Evolutionary conservation across 2,113 vertebrate genomes (phyloP).

Genomic region (Cygnus buccinator): DNA sequence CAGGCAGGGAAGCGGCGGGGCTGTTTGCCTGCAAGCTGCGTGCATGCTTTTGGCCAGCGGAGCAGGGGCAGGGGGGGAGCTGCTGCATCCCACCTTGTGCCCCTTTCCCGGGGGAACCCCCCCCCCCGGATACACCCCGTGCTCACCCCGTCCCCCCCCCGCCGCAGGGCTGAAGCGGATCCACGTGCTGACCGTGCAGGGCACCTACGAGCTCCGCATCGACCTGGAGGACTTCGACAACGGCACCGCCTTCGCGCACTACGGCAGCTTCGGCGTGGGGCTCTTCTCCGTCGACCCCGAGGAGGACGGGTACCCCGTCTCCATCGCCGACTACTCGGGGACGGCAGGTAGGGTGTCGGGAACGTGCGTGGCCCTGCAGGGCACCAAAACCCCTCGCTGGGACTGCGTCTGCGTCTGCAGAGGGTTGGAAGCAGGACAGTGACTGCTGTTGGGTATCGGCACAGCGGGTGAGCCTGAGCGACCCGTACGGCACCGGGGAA

Average conservation of each 20-base stretch:
- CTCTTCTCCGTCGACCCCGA: slow-evolving; percentile 95
- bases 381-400: fast-evolving
- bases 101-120: background rate
- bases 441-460: background rate
- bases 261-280: slow-evolving; percentile 91
- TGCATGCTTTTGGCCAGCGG: fast-evolving
- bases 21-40: background rate
- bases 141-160: background rate
- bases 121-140: too few species aligned
- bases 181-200: slow-evolving; percentile 91
- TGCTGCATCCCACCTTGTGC: fast-evolving
- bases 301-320: slow-evolving; percentile 93
- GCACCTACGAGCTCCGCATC: slow-evolving; percentile 91
- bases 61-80: background rate
- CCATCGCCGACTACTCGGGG: slow-evolving; percentile 89
- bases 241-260: slow-evolving; percentile 90
- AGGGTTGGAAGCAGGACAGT: background rate
- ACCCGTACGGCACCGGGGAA: background rate
- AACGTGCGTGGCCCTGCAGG: fast-evolving
- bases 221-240: slow-evolving; percentile 97
- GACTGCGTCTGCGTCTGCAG: background rate
- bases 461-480: background rate
- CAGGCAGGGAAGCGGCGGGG: background rate
- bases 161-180: slow-evolving; percentile 88
- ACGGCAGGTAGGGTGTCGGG: slow-evolving; percentile 84